Evolutionary conservation across 2,888 invertebrate species (phyloP), one percentile per base, ranked within the genome.

Genomic region (Trimorus sp.): DNA sequence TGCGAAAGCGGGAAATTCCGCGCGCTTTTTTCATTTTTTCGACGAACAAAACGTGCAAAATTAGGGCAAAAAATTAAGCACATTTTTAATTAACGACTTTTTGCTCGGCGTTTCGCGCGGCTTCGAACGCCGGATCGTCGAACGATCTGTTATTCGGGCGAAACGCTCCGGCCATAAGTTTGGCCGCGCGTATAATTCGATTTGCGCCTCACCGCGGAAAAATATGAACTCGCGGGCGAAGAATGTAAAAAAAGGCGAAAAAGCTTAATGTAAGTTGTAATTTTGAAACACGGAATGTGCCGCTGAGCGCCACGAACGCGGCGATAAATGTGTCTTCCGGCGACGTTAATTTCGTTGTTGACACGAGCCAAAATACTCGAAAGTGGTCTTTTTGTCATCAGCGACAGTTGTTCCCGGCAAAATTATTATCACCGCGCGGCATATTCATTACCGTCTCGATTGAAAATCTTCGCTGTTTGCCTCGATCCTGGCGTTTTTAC

Each of bases 331-430:
- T 79, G 81, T 83, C 79, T 76, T 75, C 76, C 81, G 74, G 49
- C 82, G 84, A 83, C 82, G 84, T 86, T 88, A 87, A 88, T 87
- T 87, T 81, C 84, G 84, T 81, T 84, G 85, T 83, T 84, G 84
- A 83, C 86, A 79, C 82, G 85, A 87, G 84, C 86, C 85, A 85
- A 87, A 87, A 87, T 87, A 86, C 85, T 85, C 83, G 84, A 86
- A 86, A 85, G 79, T 85, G 84, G 85, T 85, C 84, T 87, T 87
- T 88, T 87, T 88, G 86, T 77, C 77, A 81, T 83, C 79, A 78
- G 76, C 82, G 82, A 84, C 79, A 83, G 84, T 65, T 76, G 84
- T 85, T 81, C 68, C 83, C 74, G 58, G 65, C 66, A 84, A 84
- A 88, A 86, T 88, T 88, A 88, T 88, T 87, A 86, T 86, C 83